A percentile compares a stretch with the other conserved stretches of the same genome.
phyloP scores from a whole-genome alignment of 2,113 vertebrate species.

The Circaetus gallicus region DNA sequence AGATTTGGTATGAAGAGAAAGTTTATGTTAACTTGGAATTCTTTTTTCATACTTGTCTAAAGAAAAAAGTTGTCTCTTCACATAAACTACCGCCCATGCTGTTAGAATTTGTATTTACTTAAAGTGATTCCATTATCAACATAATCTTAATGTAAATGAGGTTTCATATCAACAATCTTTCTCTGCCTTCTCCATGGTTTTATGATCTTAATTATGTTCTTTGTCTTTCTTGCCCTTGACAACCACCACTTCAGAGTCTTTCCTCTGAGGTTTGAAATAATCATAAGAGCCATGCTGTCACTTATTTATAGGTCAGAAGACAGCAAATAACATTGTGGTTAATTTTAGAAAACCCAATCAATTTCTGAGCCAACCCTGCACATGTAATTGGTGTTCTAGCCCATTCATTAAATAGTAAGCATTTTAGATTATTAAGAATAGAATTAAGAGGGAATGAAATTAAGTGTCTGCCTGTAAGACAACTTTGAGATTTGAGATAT shows the following conservation, averaged over 20 bases:
- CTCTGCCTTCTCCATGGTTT: background rate
- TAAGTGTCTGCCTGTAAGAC: background rate
- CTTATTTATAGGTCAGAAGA: background rate
- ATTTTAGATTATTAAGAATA: background rate
- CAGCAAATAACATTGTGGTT: background rate
- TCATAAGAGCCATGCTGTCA: background rate
- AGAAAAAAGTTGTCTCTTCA: background rate
- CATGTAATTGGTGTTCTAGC: background rate
- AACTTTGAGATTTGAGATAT: background rate
- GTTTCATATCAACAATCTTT: background rate
- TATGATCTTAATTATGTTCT: background rate
- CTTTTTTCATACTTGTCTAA: background rate
- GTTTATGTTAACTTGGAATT: background rate
- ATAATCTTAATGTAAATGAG: background rate
- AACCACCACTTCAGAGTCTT: background rate
- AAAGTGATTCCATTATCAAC: background rate
- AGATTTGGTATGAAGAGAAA: background rate
- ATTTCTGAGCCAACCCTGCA: background rate
- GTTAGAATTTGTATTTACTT: background rate
- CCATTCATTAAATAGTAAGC: background rate
- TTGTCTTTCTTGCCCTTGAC: constrained; percentile 26
- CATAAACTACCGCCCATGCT: background rate
- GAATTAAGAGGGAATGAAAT: background rate
- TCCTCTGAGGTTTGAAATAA: background rate
- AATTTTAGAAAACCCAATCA: background rate